Percentiles rank a stretch among this genome's conserved stretches.
phyloP scores from a whole-genome alignment of 2,888 invertebrate species.

The Cetonia aurata region DNA sequence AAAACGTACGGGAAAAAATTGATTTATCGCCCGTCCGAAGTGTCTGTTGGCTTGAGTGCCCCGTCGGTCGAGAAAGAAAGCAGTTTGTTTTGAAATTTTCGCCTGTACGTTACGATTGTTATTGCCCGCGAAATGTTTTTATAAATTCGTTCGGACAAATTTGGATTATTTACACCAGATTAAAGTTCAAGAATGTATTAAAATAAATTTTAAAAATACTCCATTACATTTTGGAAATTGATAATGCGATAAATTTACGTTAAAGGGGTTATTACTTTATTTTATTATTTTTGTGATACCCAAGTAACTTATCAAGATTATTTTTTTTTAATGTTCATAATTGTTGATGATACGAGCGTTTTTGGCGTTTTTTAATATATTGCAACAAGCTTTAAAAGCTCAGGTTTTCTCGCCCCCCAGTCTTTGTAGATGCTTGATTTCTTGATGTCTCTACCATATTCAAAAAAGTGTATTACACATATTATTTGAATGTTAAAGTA shows the following conservation, averaged over 20 bases:
- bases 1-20: conserved; percentile 42
- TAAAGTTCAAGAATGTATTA: conserved; percentile 7
- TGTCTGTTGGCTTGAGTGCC: conserved; percentile 23
- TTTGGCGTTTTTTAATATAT: too few relatives aligned
- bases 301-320: too few relatives aligned
- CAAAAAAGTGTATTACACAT: too few relatives aligned
- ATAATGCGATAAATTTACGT: conserved; percentile 7
- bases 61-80: conserved; percentile 13
- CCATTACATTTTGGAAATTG: neutral
- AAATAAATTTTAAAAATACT: conserved; percentile 9
- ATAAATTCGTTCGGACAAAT: conserved; percentile 31
- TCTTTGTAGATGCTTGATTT: too few relatives aligned
- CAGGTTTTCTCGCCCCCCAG: too few relatives aligned
- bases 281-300: too few relatives aligned
- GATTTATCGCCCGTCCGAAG: conserved; percentile 27
- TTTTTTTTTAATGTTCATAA: too few relatives aligned
- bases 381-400: too few relatives aligned
- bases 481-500: too few relatives aligned
- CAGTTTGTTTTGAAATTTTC: conserved; percentile 27
- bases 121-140: conserved; percentile 15
- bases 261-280: too few relatives aligned
- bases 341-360: too few relatives aligned
- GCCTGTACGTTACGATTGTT: conserved; percentile 14
- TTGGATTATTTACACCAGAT: conserved; percentile 34
- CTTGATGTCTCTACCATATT: too few relatives aligned